Percentiles rank a stretch among this genome's conserved stretches.
Evolutionary conservation across 1,140 invertebrate genomes (phyloP).

Genomic region (Trichomalopsis sarcophagae): DNA sequence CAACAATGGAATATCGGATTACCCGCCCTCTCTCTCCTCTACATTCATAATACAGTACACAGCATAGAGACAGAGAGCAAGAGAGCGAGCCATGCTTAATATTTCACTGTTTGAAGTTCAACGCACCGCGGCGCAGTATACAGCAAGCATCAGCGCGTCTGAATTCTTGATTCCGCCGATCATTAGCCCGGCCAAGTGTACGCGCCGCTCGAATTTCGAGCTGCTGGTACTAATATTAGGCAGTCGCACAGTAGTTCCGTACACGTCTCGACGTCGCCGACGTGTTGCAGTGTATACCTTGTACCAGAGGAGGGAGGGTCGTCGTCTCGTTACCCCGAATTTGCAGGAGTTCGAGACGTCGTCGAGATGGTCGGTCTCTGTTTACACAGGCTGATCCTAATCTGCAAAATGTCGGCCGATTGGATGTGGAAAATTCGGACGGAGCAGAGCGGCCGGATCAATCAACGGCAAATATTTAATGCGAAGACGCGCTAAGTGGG

Average conservation of each 20-base stretch:
- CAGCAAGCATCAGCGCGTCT: neutral
- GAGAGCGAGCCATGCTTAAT: neutral
- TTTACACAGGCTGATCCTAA: neutral
- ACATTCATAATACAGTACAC: neutral
- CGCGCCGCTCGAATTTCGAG: conserved; percentile 2
- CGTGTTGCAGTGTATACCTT: neutral
- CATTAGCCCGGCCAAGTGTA: conserved; percentile 22
- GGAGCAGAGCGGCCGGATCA: neutral
- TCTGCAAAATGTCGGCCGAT: neutral
- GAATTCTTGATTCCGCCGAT: conserved; percentile 40
- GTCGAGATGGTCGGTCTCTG: conserved; percentile 7
- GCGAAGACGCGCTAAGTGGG: no score
- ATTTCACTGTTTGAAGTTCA: conserved; percentile 29
- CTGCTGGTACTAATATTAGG: neutral
- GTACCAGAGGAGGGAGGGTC: neutral
- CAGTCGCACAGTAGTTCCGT: neutral
- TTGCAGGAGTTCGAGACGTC: neutral
- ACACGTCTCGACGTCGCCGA: no score
- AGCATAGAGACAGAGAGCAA: neutral
- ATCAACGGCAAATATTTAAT: neutral
- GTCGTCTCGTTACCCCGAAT: neutral
- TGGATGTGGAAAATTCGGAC: neutral
- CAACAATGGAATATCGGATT: conserved; percentile 48
- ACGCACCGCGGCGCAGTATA: neutral
- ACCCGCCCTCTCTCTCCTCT: neutral